Base-by-base conservation (phyloP, 2,113 vertebrate genomes). In the Paramormyrops kingsleyae region DNA sequence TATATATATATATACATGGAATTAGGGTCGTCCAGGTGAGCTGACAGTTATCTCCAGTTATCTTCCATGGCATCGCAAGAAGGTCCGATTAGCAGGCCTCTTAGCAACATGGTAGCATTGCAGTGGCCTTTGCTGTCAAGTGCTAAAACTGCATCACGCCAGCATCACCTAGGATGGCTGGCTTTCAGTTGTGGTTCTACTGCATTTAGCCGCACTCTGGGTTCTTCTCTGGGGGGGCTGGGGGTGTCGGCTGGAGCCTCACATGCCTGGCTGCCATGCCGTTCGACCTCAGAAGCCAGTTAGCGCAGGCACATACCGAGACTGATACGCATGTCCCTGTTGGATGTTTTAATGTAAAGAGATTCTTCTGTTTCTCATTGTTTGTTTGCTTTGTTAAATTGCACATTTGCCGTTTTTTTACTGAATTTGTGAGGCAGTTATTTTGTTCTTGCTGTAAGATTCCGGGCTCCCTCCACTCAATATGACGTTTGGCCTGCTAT, bases 191-290 rank as follows among this genome's bases (percentile, higher is more conserved):
- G 86, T 56, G 86, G 50, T 50, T 15, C 31, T 39, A 9, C 27
- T 87, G 31, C 47, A 27, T 42, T 42, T 42, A 88, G 87, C 87
- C 39, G 56, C 21, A 77, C 52, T 6, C 88, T 90, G 90, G 89
- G 90, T 77, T 91, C 49, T 85, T 9, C 42, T 1, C 44, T 49
- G 44, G 46, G 19, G 19, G 89, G 62, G 17, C 92, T 95, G 92
- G 92, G 94, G 91, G 89, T 92, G 92, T 56, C 87, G 35, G 70
- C 31, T 89, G 47, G 12, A 59, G 92, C 93, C n/a, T 66, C 62
- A 4, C 62, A 10, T 9, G n/a, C 3, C 27, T 4, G 10, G 27
- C 62, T 3, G 27, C 27, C 3, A 8, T 1, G 27, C 62, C 62
- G 10, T 4, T 31, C 62, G 5, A 27, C 62, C 62, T 70, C 62